These are phyloP conservation scores for Ooceraea biroi DNA, from an alignment of 1,140 invertebrate genomes.

Conservation along the genomic window DNA sequence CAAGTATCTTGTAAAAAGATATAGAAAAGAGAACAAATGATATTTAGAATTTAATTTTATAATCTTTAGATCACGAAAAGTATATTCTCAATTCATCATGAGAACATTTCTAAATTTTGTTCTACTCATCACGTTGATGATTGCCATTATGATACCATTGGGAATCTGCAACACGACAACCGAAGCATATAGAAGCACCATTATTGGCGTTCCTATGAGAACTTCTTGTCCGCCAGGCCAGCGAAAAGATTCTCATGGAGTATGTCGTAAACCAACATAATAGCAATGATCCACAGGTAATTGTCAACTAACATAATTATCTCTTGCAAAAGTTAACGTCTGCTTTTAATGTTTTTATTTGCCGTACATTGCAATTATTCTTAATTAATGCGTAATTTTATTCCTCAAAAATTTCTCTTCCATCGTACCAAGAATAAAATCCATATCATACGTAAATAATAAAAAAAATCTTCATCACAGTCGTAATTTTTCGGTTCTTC, in stretches of 20 bases:
- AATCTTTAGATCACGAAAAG: not conserved
- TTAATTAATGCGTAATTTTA: not conserved
- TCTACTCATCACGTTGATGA: not conserved
- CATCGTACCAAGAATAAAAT: too few species aligned
- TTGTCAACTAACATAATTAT: slow-evolving; percentile 4
- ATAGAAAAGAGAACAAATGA: not conserved
- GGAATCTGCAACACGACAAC: not conserved
- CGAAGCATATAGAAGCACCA: not conserved
- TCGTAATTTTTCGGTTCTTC: too few species aligned
- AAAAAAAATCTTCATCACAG: too few species aligned
- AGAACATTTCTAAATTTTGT: not conserved
- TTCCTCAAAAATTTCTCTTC: not conserved
- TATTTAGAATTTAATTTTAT: not conserved
- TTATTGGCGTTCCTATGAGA: not conserved
- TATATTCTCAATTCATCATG: not conserved
- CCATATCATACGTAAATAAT: too few species aligned
- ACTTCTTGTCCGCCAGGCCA: not conserved
- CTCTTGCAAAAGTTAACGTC: not conserved
- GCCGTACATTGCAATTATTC: not conserved
- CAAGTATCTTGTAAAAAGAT: not conserved
- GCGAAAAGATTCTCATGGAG: not conserved
- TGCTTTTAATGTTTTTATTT: too few species aligned
- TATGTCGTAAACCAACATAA: not conserved
- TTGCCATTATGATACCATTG: not conserved
- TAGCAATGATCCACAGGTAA: not conserved